phyloP scores from a whole-genome alignment of 1,140 invertebrate species.

The Alviniconcha marisindica region DNA sequence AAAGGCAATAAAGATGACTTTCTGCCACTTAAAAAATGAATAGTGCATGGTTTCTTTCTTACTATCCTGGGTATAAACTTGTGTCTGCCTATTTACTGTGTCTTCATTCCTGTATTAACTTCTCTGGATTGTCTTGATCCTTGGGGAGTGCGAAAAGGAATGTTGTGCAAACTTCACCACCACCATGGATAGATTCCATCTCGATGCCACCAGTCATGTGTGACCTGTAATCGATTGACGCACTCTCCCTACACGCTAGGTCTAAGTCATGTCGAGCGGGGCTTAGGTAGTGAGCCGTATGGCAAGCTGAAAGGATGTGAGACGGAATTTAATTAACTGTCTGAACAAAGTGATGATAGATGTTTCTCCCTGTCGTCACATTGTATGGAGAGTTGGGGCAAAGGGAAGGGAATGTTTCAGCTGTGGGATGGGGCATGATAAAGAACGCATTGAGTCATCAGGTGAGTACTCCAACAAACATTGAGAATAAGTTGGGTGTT shows the following conservation, averaged over 20 bases:
- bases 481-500: too few species aligned
- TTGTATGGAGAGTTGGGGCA: too few species aligned
- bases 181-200: conserved; percentile 17
- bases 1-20: too few species aligned
- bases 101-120: conserved; percentile 38
- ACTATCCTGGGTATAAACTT: not conserved
- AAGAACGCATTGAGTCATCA: not conserved
- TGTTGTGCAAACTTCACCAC: conserved; percentile 31
- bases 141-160: conserved; percentile 12
- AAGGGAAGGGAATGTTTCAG: not conserved
- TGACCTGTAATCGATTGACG: not conserved
- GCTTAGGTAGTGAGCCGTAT: not conserved
- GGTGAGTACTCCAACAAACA: not conserved
- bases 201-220: conserved; percentile 37
- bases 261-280: conserved; percentile 9
- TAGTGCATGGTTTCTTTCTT: not conserved
- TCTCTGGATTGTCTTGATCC: conserved; percentile 22
- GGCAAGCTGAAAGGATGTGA: too few species aligned
- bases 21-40: too few species aligned
- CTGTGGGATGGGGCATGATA: not conserved
- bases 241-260: conserved; percentile 26
- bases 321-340: too few species aligned
- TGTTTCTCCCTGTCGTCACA: too few species aligned
- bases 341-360: too few species aligned
- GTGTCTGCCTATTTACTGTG: conserved; percentile 33